These are phyloP conservation scores for Poliocrania exsul DNA, from an alignment of 2,797 vertebrate species.

Conservation along the genomic window DNA sequence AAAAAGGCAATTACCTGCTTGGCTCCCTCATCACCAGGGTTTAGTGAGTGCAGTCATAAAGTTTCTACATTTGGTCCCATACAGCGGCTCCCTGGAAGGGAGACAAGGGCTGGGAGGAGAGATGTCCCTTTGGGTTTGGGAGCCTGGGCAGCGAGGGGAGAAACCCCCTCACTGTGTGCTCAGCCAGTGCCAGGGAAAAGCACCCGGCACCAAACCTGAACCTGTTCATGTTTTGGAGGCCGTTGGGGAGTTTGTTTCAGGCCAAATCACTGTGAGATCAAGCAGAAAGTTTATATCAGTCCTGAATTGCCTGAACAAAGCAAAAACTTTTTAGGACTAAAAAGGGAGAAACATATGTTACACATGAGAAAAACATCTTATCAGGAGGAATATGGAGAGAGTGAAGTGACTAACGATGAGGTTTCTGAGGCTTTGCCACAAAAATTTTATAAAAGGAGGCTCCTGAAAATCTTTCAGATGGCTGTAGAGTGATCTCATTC, in stretches of 20 bases:
- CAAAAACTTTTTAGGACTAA: slow-evolving; percentile 57
- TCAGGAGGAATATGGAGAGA: slow-evolving; percentile 58
- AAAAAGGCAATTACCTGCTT: not conserved
- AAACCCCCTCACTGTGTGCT: not conserved
- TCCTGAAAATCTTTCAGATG: slow-evolving; percentile 15
- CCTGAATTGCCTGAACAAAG: slow-evolving; percentile 63
- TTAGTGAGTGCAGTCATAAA: not conserved
- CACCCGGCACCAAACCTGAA: not conserved
- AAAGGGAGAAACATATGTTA: slow-evolving; percentile 62
- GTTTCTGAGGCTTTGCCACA: slow-evolving; percentile 39
- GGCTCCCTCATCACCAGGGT: not conserved
- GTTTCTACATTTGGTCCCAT: not conserved
- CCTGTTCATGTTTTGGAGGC: not conserved
- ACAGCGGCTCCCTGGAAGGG: not conserved
- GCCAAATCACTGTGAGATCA: slow-evolving; percentile 20
- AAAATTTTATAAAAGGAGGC: slow-evolving; percentile 4
- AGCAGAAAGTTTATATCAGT: slow-evolving; percentile 37
- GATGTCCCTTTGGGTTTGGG: not conserved
- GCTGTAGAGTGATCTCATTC: not conserved
- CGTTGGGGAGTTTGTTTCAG: not conserved
- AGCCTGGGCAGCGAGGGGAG: not conserved
- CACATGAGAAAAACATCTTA: slow-evolving; percentile 69
- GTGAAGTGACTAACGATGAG: slow-evolving; percentile 47
- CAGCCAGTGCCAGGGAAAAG: not conserved
- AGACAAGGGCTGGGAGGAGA: not conserved